Evolutionary conservation across 2,113 vertebrate species (phyloP).

Genomic region (Labeo catla): DNA sequence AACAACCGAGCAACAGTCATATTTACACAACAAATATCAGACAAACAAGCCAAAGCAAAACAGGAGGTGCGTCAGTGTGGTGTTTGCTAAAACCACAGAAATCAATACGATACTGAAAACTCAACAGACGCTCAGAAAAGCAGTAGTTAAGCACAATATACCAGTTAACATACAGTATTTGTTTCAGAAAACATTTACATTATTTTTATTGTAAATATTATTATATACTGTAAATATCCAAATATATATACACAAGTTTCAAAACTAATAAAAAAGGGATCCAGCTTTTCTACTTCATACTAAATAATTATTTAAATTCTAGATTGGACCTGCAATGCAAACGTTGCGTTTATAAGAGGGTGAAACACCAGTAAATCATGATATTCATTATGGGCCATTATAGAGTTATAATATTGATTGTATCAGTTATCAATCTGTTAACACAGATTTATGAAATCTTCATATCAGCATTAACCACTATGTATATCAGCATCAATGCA

Average conservation of each 20-base stretch:
- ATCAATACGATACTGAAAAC: not conserved
- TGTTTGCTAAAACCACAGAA: not conserved
- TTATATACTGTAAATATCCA: too few species aligned
- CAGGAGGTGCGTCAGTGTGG: not conserved
- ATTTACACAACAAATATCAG: not conserved
- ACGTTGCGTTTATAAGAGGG: not conserved
- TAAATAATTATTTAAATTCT: too few species aligned
- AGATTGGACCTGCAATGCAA: not conserved
- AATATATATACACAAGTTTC: too few species aligned
- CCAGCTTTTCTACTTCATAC: too few species aligned
- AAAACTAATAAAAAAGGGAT: too few species aligned
- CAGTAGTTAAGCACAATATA: not conserved
- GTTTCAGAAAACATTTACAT: not conserved
- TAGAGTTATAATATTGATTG: not conserved
- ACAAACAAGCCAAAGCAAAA: not conserved
- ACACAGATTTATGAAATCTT: not conserved
- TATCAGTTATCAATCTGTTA: not conserved
- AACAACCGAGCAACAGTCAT: not conserved
- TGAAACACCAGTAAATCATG: not conserved
- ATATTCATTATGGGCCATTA: not conserved
- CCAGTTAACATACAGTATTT: not conserved
- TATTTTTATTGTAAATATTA: too few species aligned
- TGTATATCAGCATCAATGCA: too few species aligned
- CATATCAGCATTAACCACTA: not conserved
- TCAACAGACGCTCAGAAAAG: not conserved